Percentiles rank a stretch among this genome's conserved stretches.
Evolutionary conservation across 1,140 invertebrate genomes (phyloP).

Genomic region (Drosophila persimilis): DNA sequence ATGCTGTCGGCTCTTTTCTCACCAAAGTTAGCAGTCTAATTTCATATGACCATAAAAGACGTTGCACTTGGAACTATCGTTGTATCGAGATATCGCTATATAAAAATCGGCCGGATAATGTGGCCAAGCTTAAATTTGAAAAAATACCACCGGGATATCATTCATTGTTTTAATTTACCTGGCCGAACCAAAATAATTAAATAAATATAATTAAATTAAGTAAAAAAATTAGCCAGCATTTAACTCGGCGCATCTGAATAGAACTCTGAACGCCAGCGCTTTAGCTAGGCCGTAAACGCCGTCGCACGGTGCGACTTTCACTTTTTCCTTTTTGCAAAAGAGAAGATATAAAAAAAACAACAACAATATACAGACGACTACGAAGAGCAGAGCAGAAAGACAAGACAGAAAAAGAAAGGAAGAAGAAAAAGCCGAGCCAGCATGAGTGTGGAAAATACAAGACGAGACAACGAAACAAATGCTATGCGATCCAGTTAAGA

Average conservation of each 20-base stretch:
- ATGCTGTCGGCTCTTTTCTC: no score
- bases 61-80: no score
- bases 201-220: no score
- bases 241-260: neutral
- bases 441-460: constrained; percentile 44
- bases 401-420: neutral
- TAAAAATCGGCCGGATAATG: no score
- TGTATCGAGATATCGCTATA: no score
- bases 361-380: constrained; percentile 25
- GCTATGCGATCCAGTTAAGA: constrained; percentile 27
- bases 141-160: constrained; percentile 9
- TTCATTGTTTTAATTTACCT: constrained; percentile 45
- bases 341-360: constrained; percentile 30
- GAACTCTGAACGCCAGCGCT: neutral
- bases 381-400: constrained; percentile 16
- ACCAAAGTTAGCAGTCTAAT: no score
- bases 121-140: no score
- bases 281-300: neutral
- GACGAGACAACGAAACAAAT: constrained; percentile 25
- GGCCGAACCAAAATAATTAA: constrained; percentile 21
- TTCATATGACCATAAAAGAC: no score
- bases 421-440: constrained; percentile 32
- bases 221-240: neutral
- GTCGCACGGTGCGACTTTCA: constrained; percentile 30
- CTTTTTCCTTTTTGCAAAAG: constrained; percentile 41